Percentiles rank a stretch among this genome's conserved stretches.
Conservation (phyloP, 2,888 invertebrate species). For the Eupithecia tripunctaria region DNA sequence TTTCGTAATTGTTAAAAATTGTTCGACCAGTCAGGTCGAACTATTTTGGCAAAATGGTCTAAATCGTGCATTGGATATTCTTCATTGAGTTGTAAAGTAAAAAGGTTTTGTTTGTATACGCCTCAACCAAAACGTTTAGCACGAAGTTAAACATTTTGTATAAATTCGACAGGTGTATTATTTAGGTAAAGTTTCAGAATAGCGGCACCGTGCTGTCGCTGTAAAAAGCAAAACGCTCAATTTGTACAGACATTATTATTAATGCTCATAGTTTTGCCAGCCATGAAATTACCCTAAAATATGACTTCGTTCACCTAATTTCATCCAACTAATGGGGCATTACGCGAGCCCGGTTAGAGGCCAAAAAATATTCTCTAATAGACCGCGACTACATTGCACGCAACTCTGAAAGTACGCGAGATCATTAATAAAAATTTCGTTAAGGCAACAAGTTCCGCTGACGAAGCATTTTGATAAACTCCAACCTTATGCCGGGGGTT, state of each 20-base stretch:
- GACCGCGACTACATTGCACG: conserved; percentile 60
- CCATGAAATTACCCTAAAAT: conserved; percentile 31
- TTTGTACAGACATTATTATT: conserved; percentile 13
- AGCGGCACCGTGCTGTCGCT: not conserved
- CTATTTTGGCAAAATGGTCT: too few species aligned
- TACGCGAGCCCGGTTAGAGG: conserved; percentile 52
- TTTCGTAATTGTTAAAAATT: too few species aligned
- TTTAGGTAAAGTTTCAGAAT: not conserved
- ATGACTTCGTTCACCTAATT: conserved; percentile 34
- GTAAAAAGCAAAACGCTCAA: not conserved
- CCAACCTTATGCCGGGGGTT: conserved; percentile 17
- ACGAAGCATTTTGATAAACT: conserved; percentile 58
- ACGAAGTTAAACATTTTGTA: not conserved
- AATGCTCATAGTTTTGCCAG: conserved; percentile 9
- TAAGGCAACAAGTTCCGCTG: conserved; percentile 68
- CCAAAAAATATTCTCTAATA: conserved; percentile 59
- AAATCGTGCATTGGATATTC: not conserved
- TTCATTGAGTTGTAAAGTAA: not conserved
- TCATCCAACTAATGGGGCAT: conserved; percentile 42
- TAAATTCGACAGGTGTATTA: not conserved
- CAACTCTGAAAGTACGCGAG: conserved; percentile 49
- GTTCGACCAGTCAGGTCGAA: too few species aligned
- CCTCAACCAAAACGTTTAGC: not conserved
- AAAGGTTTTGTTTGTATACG: not conserved
- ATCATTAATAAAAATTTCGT: conserved; percentile 71